Evolutionary conservation across 1,140 invertebrate species (phyloP), one percentile per base, ranked within the genome.

Genomic region (Aphelinus atriplicis): DNA sequence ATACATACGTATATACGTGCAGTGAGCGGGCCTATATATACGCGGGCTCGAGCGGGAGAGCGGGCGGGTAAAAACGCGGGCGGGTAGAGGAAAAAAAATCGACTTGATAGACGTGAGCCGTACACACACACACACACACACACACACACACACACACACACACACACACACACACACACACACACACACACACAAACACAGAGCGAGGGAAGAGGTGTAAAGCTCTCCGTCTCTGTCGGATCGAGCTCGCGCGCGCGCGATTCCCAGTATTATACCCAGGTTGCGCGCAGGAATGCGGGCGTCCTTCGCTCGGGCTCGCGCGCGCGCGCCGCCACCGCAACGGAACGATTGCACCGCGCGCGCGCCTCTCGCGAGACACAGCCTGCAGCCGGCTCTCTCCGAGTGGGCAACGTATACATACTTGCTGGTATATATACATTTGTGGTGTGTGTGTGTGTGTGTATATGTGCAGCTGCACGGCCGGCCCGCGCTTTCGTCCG

Each of bases 191-290:
- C 26, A 26, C 26, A 26, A 0, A 26, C 26, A 26, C 26, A 26
- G 0, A 26, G 51, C 51, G 9, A 6, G 51, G 9, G 4, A 53
- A 53, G 9, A 53, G 51, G 51, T 53, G 51, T 53, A 53, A 53
- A 53, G 51, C 51, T 53, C 51, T 53, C 51, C 9, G 4, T 53
- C 51, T 53, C 51, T 53, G 51, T 53, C 51, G 77, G 80, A 5
- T 26, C 63, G 48, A 65, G 63, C 51, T 53, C 51, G 51, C 9
- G 71, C 80, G 78, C 77, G 77, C 77, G 80, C 83, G 82, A 86
- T 87, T 87, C 86, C 85, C 85, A 83, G 86, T 87, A 87, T 86
- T 88, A 87, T 86, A 87, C 81, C 83, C 63, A 86, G 84, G 83
- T 85, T 86, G 83, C 81, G 82, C 81, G 80, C 81, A 84, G 86